Conservation (phyloP, 2,888 invertebrate genomes). For the Pandemis corylana region DNA sequence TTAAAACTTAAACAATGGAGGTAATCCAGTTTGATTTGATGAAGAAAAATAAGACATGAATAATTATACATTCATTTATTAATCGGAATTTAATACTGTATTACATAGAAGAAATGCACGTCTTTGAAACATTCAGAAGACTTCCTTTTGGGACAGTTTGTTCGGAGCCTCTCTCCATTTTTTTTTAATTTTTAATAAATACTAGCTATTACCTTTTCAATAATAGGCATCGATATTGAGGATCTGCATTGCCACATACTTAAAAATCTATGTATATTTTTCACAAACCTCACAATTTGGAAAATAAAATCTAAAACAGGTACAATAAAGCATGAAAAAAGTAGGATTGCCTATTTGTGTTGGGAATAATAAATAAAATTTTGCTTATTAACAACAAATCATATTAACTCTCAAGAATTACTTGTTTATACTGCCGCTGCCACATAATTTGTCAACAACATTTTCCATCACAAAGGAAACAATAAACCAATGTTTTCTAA, state of each 20-base stretch:
- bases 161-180: slow-evolving; percentile 72
- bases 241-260: slow-evolving; percentile 86
- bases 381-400: slow-evolving; percentile 82
- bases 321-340: slow-evolving; percentile 70
- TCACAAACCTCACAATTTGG: slow-evolving; percentile 75
- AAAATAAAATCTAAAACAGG: slow-evolving; percentile 75
- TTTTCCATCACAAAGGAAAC: slow-evolving; percentile 80
- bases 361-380: slow-evolving; percentile 82
- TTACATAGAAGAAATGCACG: slow-evolving; percentile 96
- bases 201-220: slow-evolving; percentile 72
- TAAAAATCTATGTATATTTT: slow-evolving; percentile 85
- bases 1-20: too few species aligned
- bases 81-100: slow-evolving; percentile 93
- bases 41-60: slow-evolving; percentile 26
- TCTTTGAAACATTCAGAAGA: slow-evolving; percentile 95
- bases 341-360: slow-evolving; percentile 74
- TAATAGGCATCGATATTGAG: slow-evolving; percentile 77
- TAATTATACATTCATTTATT: slow-evolving; percentile 83
- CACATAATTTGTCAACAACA: slow-evolving; percentile 83
- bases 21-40: background rate
- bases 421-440: slow-evolving; percentile 77
- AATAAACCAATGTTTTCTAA: slow-evolving; percentile 73
- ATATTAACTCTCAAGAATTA: slow-evolving; percentile 71
- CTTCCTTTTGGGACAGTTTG: slow-evolving; percentile 85
- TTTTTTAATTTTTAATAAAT: slow-evolving; percentile 73